Evolutionary conservation across 2,113 vertebrate species (phyloP), one percentile per base, ranked within the genome.

Genomic region (Paralichthys olivaceus): DNA sequence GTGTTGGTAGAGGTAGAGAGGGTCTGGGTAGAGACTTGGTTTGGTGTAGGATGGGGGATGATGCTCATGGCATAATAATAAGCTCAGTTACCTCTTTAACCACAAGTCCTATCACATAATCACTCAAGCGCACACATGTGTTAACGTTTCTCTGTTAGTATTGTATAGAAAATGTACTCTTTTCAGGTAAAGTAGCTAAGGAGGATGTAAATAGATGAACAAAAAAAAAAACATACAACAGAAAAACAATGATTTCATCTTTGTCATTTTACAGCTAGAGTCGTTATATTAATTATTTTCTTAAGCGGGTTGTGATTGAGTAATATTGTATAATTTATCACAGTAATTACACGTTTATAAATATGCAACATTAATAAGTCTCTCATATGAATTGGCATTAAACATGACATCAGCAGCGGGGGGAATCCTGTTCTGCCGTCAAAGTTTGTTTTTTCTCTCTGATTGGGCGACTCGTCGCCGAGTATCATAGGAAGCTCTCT

Each of bases 31-130:
- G 45, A 77, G 56, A 65, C 62, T 86, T 43, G 40, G 72, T 63
- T 70, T 45, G 47, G 32, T 69, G 26, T 75, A 9, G 25, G 54
- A 80, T 77, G 57, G 54, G 49, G 22, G 40, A 47, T 79, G 75
- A 72, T 74, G 81, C 81, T 66, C 0, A 1, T 56, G 55, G 78
- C 80, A 89, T 90, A 61, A 58, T 64, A 89, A 90, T 63, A 77
- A 84, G 68, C 59, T 63, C 53, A 26, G 49, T 32, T 62, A 77
- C 57, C 47, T 79, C 54, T 73, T 66, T 64, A 23, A 15, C 14
- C 40, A 55, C 7, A 4, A 55, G 11, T 53, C 37, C 55, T 6
- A 9, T 12, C 26, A 58, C 32, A 60, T 54, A 56, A 61, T 32
- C 65, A 57, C 6, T 20, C 13, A 63, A 72, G 34, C 40, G 7